Evolutionary conservation across 2,888 invertebrate species (phyloP).

Genomic region (Palloptera scutellata): DNA sequence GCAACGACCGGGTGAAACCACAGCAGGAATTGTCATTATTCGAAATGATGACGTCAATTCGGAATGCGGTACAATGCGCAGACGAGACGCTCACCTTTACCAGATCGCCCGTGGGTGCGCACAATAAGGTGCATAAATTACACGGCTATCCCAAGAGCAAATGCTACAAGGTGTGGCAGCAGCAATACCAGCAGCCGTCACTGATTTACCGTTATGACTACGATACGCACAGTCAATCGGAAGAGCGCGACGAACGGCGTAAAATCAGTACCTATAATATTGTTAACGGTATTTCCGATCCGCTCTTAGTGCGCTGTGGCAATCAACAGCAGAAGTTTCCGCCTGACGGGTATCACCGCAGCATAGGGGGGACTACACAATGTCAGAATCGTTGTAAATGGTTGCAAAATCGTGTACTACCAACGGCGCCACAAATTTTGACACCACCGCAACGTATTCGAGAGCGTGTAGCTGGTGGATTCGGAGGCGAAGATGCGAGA

Average conservation of each 20-base stretch:
- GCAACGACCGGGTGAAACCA: background rate
- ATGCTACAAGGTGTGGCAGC: background rate
- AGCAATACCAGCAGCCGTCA: background rate
- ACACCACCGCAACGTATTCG: constrained; percentile 1
- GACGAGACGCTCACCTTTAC: constrained; percentile 42
- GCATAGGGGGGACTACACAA: background rate
- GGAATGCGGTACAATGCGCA: constrained; percentile 46
- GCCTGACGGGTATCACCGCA: no score
- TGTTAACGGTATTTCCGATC: no score
- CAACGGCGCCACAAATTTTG: background rate
- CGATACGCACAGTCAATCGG: no score
- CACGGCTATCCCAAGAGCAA: background rate
- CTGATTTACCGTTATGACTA: no score
- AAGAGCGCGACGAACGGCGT: no score
- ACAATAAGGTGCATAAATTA: background rate
- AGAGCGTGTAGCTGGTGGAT: no score
- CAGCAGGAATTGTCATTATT: constrained; percentile 48
- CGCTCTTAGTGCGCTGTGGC: no score
- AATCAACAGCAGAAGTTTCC: no score
- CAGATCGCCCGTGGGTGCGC: constrained; percentile 33
- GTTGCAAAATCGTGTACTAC: background rate
- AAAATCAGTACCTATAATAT: no score
- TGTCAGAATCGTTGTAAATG: background rate
- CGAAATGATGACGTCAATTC: constrained; percentile 48
- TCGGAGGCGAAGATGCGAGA: no score